Evolutionary conservation across 2,113 vertebrate genomes (phyloP).

Genomic region (Eublepharis macularius): DNA sequence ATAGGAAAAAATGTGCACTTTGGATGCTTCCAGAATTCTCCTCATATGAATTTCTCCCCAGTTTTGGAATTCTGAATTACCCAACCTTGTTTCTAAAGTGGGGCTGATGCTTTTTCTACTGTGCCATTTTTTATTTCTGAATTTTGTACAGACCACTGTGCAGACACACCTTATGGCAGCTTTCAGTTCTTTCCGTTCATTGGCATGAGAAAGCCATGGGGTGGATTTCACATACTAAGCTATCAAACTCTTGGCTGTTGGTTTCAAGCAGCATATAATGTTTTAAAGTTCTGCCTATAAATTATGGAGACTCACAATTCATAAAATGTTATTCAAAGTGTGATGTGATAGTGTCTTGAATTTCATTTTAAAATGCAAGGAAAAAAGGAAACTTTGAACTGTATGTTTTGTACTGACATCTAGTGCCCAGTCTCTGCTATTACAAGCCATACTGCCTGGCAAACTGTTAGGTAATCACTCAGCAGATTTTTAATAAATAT

Average conservation of each 20-base stretch:
- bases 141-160: too few relatives aligned
- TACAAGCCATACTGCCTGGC: accelerated
- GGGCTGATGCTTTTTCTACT: too few relatives aligned
- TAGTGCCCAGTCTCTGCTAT: slow-evolving; percentile 55
- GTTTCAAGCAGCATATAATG: neutral
- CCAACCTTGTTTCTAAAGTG: too few relatives aligned
- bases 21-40: too few relatives aligned
- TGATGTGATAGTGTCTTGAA: neutral
- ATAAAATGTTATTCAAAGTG: neutral
- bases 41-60: too few relatives aligned
- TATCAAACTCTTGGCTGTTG: neutral
- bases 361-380: neutral
- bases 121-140: too few relatives aligned
- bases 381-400: accelerated
- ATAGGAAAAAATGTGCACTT: neutral
- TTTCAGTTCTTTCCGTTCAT: too few relatives aligned
- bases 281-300: slow-evolving; percentile 2
- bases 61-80: too few relatives aligned
- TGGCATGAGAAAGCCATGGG: too few relatives aligned
- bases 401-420: slow-evolving; percentile 67
- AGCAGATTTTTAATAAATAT: too few relatives aligned
- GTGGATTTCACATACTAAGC: neutral
- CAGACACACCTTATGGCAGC: too few relatives aligned
- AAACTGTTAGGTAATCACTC: accelerated
- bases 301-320: neutral